Conservation (phyloP, 1,140 invertebrate species). For the Brachionus rubens region DNA sequence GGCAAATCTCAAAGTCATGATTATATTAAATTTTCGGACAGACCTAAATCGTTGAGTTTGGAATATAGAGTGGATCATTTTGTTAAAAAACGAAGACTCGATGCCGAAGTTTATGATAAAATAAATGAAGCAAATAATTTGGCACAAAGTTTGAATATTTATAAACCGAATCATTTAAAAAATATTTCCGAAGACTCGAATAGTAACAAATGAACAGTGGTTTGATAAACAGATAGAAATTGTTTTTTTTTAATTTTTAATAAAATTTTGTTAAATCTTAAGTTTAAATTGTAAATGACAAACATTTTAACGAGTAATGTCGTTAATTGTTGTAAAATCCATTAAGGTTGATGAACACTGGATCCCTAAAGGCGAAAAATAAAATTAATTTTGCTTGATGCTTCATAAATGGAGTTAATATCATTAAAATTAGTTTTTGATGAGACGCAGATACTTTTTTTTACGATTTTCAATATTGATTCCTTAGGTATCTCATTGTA, state of each 20-base stretch:
- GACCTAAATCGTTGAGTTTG: constrained; percentile 13
- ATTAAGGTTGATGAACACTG: no score
- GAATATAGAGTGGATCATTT: constrained; percentile 39
- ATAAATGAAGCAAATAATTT: constrained; percentile 31
- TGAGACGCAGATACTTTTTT: no score
- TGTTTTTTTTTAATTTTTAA: neutral
- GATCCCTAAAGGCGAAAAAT: no score
- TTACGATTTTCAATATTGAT: no score
- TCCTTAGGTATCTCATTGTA: no score
- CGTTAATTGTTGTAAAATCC: no score
- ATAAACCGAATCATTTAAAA: neutral
- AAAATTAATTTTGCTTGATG: no score
- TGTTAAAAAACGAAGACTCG: constrained; percentile 31
- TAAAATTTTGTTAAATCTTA: neutral
- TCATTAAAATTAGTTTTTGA: no score
- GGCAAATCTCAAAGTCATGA: constrained; percentile 45
- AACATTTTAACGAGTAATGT: no score
- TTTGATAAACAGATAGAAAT: no score
- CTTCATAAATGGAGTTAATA: no score
- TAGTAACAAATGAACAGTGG: neutral
- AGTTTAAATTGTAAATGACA: no score
- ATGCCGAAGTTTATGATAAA: constrained; percentile 43
- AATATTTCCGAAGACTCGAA: neutral
- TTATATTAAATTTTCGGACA: constrained; percentile 22
- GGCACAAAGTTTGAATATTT: constrained; percentile 31